phyloP scores from a whole-genome alignment of 1,140 invertebrate genomes.

The Periplaneta americana region DNA sequence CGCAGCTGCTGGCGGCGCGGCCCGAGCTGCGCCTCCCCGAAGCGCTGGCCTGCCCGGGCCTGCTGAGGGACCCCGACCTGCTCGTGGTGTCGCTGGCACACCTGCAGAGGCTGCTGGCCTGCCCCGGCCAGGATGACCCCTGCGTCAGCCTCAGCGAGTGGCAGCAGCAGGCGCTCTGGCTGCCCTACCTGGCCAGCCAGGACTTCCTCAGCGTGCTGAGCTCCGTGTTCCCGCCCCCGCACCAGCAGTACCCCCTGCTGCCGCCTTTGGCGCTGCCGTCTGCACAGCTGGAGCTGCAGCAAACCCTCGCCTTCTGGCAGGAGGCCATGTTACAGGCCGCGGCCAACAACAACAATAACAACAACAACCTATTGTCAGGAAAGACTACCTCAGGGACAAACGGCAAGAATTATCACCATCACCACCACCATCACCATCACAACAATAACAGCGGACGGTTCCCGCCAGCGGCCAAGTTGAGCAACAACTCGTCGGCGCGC shows the following conservation, averaged over 20 bases:
- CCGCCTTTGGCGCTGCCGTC: conserved; percentile 25
- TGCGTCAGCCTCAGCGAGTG: conserved; percentile 12
- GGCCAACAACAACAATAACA: not conserved
- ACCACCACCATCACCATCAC: not conserved
- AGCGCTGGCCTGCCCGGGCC: conserved; percentile 60
- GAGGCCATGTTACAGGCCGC: conserved; percentile 44
- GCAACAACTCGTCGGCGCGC: conserved; percentile 33
- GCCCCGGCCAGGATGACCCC: conserved; percentile 6
- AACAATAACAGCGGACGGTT: not conserved
- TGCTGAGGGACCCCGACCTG: conserved; percentile 70
- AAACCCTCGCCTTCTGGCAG: conserved; percentile 54
- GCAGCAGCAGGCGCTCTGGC: conserved; percentile 47
- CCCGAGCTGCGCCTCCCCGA: conserved; percentile 66
- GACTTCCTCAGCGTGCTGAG: conserved; percentile 41
- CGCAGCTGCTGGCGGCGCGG: conserved; percentile 57
- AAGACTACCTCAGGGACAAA: conserved; percentile 16
- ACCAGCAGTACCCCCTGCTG: not conserved
- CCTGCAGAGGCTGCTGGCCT: conserved; percentile 59
- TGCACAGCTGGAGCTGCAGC: conserved; percentile 44
- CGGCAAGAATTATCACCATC: conserved; percentile 11
- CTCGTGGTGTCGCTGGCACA: conserved; percentile 70
- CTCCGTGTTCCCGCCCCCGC: conserved; percentile 12
- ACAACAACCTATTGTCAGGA: conserved; percentile 8
- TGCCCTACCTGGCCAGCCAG: conserved; percentile 54
- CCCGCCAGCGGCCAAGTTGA: not conserved